These are phyloP conservation scores for Hydriomena furcata DNA, from an alignment of 2,888 invertebrate genomes.

Conservation along the genomic window DNA sequence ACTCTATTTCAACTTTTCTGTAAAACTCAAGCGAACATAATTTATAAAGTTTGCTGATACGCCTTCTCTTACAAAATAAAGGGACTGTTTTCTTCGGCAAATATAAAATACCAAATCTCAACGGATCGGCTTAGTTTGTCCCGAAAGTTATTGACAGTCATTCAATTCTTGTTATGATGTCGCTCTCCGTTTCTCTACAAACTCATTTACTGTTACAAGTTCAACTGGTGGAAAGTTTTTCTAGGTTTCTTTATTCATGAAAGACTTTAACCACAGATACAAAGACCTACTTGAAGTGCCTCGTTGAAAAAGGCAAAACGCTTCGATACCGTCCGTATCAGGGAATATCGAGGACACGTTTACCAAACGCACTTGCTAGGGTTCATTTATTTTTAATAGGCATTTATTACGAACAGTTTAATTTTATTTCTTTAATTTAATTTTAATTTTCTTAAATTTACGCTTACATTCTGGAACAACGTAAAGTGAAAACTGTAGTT, in stretches of 20 bases:
- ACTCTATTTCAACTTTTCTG: constrained; percentile 14
- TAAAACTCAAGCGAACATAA: constrained; percentile 26
- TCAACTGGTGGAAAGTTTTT: constrained; percentile 11
- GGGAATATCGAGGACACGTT: constrained; percentile 3
- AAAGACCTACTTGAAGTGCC: neutral
- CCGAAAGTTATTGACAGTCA: constrained; percentile 33
- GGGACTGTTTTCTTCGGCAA: constrained; percentile 14
- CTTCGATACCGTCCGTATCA: neutral
- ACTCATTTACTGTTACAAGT: constrained; percentile 19
- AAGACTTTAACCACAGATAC: neutral
- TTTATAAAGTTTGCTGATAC: constrained; percentile 27
- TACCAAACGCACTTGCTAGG: neutral
- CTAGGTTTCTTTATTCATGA: constrained; percentile 5
- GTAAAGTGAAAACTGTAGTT: too few species aligned
- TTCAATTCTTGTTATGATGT: constrained; percentile 34
- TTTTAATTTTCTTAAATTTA: too few species aligned
- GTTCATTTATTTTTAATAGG: neutral
- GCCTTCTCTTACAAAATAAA: constrained; percentile 26
- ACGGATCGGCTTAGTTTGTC: constrained; percentile 32
- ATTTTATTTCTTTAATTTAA: neutral
- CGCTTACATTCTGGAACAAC: too few species aligned
- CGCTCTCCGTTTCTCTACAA: constrained; percentile 21
- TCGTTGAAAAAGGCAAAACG: neutral
- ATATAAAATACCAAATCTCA: constrained; percentile 29
- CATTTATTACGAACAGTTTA: neutral